Evolutionary conservation across 2,113 vertebrate genomes (phyloP).

Genomic region (Muscicapa adusta): DNA sequence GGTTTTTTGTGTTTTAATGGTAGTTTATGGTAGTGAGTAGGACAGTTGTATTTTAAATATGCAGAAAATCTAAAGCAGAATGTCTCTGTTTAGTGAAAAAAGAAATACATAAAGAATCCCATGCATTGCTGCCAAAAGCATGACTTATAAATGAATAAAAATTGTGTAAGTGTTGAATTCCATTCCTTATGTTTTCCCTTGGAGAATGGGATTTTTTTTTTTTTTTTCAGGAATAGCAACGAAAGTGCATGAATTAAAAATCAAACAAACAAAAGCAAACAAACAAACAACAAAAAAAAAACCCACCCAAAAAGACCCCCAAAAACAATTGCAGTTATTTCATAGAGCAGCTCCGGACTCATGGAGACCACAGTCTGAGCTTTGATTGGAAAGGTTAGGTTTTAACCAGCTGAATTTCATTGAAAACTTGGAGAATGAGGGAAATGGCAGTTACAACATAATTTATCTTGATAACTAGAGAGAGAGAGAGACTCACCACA

Average conservation of each 20-base stretch:
- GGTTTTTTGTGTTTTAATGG: neutral
- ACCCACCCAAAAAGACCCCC: neutral
- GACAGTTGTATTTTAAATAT: neutral
- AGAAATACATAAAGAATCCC: neutral
- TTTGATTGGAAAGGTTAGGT: neutral
- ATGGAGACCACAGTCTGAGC: neutral
- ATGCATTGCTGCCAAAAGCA: neutral
- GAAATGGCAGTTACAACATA: neutral
- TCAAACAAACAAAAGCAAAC: neutral
- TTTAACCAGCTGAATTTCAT: constrained; percentile 3
- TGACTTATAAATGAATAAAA: neutral
- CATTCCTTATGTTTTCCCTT: neutral
- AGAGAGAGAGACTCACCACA: neutral
- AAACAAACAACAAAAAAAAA: too few relatives aligned
- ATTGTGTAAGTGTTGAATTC: neutral
- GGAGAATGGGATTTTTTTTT: neutral
- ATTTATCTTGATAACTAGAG: constrained; percentile 15
- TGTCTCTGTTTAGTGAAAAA: neutral
- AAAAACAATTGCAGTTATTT: neutral
- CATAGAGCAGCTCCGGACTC: neutral
- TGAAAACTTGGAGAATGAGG: neutral
- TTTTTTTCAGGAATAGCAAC: neutral
- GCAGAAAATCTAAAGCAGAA: neutral
- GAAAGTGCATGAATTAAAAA: neutral
- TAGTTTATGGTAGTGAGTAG: neutral